phyloP scores from a whole-genome alignment of 1,140 invertebrate genomes.

The Lasioglossum baleicum region DNA sequence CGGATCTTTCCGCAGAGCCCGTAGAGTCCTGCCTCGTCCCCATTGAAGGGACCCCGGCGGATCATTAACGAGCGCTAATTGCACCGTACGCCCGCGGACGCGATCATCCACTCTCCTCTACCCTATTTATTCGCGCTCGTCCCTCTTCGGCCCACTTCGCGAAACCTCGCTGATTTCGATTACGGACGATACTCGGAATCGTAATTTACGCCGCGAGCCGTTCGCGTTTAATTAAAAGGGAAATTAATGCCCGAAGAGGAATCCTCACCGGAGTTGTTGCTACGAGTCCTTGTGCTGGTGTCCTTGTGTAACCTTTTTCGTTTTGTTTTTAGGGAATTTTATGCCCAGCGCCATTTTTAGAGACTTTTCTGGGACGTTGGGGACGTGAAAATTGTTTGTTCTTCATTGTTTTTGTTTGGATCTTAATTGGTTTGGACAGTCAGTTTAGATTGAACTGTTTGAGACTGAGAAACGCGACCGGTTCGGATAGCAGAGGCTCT shows the following conservation, averaged over 20 bases:
- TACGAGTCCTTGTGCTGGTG: no score
- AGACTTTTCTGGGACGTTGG: no score
- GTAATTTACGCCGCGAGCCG: constrained; percentile 12
- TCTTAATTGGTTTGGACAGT: no score
- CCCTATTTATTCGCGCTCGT: constrained; percentile 8
- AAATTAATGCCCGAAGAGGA: constrained; percentile 17
- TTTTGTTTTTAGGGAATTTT: no score
- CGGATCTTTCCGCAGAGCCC: constrained; percentile 5
- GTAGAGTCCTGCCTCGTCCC: neutral
- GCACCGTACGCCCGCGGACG: constrained; percentile 14
- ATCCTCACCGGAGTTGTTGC: neutral
- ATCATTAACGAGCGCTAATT: constrained; percentile 42
- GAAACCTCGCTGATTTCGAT: constrained; percentile 12
- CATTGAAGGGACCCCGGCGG: neutral
- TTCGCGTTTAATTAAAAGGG: constrained; percentile 28
- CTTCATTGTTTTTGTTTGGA: no score
- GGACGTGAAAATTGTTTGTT: no score
- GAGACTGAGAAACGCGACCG: no score
- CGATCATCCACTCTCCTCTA: neutral
- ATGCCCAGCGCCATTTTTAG: no score
- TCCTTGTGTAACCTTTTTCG: no score
- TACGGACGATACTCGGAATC: constrained; percentile 19
- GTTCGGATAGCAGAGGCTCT: no score
- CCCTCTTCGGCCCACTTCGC: neutral
- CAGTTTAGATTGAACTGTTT: no score